Percentiles rank a stretch among this genome's conserved stretches.
Evolutionary conservation across 2,888 invertebrate species (phyloP).

Genomic region (Nomada lathburiana): DNA sequence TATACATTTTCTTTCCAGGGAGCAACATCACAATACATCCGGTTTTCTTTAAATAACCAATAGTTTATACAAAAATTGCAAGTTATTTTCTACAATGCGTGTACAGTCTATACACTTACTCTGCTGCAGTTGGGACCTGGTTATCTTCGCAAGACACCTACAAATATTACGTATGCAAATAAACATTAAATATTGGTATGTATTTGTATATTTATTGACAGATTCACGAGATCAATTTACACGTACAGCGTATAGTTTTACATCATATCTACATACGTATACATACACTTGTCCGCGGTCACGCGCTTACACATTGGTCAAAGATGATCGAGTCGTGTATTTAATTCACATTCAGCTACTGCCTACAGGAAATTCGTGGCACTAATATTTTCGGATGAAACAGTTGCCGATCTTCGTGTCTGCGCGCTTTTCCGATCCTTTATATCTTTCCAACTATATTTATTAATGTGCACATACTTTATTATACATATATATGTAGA

Average conservation of each 20-base stretch:
- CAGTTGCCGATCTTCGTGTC: too few species aligned
- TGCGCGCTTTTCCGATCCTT: too few species aligned
- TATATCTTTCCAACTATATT: neutral
- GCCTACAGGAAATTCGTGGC: too few species aligned
- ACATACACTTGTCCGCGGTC: neutral
- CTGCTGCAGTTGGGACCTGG: neutral
- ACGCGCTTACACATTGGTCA: neutral
- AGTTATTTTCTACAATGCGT: too few species aligned
- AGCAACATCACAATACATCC: too few species aligned
- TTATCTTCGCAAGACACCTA: neutral
- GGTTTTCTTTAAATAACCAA: too few species aligned
- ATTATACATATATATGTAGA: slow-evolving; percentile 6
- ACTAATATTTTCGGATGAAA: too few species aligned
- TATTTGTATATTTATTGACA: slow-evolving; percentile 25
- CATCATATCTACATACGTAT: slow-evolving; percentile 1
- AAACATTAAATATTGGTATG: neutral
- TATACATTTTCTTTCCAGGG: too few species aligned
- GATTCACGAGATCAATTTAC: neutral
- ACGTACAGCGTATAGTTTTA: neutral
- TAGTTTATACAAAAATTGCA: too few species aligned
- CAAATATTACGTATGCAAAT: too few species aligned
- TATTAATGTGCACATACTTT: neutral
- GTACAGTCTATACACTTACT: too few species aligned
- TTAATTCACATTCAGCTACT: neutral
- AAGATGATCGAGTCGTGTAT: neutral